phyloP scores from a whole-genome alignment of 1,140 invertebrate genomes.

The Drosophila gunungcola region DNA sequence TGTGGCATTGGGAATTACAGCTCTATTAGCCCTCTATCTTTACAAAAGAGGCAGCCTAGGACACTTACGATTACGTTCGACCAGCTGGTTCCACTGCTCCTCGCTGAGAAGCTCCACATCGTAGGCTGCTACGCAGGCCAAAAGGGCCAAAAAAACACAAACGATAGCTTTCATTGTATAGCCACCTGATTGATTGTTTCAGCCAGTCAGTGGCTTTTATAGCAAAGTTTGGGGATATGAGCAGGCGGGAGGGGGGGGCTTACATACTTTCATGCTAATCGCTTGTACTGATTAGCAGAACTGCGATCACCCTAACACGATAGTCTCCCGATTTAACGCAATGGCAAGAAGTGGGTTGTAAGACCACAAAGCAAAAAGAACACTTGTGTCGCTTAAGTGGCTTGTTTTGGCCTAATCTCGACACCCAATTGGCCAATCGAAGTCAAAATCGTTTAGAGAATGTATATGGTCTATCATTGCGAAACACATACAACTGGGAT shows the following conservation, averaged over 20 bases:
- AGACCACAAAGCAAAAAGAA: constrained; percentile 7
- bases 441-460: constrained; percentile 37
- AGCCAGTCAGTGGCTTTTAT: constrained; percentile 55
- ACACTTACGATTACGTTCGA: constrained; percentile 65
- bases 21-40: neutral
- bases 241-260: neutral
- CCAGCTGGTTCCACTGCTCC: constrained; percentile 67
- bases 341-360: neutral
- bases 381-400: constrained; percentile 42
- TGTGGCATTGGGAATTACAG: neutral
- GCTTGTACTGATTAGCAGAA: constrained; percentile 16
- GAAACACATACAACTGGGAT: constrained; percentile 23
- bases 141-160: constrained; percentile 64
- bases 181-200: constrained; percentile 25
- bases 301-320: neutral
- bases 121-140: constrained; percentile 69
- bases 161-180: constrained; percentile 62
- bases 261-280: constrained; percentile 17
- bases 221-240: constrained; percentile 10
- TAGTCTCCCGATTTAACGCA: constrained; percentile 28
- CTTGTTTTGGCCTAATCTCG: constrained; percentile 59
- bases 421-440: constrained; percentile 60
- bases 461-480: constrained; percentile 51
- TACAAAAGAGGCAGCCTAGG: neutral
- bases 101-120: constrained; percentile 64